Conservation (phyloP, 2,888 invertebrate genomes). For the Idaea dimidiata region DNA sequence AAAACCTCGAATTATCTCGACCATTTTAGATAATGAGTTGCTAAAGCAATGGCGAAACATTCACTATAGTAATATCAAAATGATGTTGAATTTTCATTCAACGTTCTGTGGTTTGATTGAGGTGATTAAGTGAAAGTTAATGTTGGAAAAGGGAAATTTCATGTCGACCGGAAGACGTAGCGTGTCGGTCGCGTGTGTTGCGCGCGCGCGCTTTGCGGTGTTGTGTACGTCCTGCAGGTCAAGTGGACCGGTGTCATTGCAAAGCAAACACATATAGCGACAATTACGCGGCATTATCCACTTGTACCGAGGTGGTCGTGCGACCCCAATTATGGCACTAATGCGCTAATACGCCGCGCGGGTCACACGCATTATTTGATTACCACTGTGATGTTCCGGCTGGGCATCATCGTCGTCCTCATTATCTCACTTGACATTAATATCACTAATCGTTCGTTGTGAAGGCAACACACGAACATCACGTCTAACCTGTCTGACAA, state of each 20-base stretch:
- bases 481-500: neutral
- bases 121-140: neutral
- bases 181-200: too few relatives aligned
- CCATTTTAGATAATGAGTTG: neutral
- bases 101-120: neutral
- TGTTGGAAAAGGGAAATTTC: neutral
- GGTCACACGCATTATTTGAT: conserved; percentile 27
- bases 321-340: conserved; percentile 48
- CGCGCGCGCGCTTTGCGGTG: too few relatives aligned
- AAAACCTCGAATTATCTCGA: neutral
- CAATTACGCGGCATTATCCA: conserved; percentile 52
- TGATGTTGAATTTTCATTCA: neutral
- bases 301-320: conserved; percentile 32
- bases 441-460: neutral
- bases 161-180: neutral
- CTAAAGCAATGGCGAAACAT: neutral
- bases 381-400: conserved; percentile 18
- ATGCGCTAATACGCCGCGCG: conserved; percentile 36
- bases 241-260: conserved; percentile 9
- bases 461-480: neutral
- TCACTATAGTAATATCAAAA: neutral
- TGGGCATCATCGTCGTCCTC: neutral
- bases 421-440: conserved; percentile 5
- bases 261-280: conserved; percentile 23
- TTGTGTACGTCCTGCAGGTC: neutral